Percentiles rank a stretch among this genome's conserved stretches.
Conservation (phyloP, 2,113 vertebrate species). For the Eublepharis macularius region DNA sequence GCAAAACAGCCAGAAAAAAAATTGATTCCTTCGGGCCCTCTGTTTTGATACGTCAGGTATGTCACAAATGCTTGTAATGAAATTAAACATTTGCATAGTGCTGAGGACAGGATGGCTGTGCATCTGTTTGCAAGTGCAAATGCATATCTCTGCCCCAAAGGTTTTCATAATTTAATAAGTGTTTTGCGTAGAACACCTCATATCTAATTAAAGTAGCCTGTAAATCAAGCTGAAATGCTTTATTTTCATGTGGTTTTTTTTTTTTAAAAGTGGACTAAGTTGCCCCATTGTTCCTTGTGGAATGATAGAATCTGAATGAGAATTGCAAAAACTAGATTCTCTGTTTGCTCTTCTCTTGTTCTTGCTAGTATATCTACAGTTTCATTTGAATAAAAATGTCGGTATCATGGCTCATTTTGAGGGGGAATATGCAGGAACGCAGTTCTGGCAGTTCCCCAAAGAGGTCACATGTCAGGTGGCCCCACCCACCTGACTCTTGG, state of each 20-base stretch:
- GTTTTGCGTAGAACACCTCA: constrained; percentile 41
- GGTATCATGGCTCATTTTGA: no score
- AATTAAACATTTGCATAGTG: constrained; percentile 24
- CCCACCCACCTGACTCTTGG: no score
- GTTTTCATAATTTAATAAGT: constrained; percentile 43
- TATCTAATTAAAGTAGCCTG: constrained; percentile 61
- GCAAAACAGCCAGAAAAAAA: not conserved
- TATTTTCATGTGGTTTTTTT: constrained; percentile 4
- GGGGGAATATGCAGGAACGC: no score
- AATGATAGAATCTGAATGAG: not conserved
- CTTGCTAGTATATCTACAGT: no score
- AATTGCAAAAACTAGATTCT: not conserved
- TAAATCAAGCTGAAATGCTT: constrained; percentile 55
- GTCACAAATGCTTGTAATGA: constrained; percentile 17
- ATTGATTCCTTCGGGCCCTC: not conserved
- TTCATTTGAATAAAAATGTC: no score
- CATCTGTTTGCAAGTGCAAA: not conserved
- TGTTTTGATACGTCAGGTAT: not conserved
- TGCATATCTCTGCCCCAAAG: constrained; percentile 40
- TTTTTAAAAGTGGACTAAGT: not conserved
- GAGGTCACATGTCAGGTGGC: no score
- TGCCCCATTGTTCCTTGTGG: not conserved
- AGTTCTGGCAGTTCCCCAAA: no score
- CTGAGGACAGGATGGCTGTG: not conserved
- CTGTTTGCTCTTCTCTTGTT: not conserved